These are phyloP conservation scores for Allacma fusca DNA, from an alignment of 2,888 invertebrate genomes.

Conservation along the genomic window DNA sequence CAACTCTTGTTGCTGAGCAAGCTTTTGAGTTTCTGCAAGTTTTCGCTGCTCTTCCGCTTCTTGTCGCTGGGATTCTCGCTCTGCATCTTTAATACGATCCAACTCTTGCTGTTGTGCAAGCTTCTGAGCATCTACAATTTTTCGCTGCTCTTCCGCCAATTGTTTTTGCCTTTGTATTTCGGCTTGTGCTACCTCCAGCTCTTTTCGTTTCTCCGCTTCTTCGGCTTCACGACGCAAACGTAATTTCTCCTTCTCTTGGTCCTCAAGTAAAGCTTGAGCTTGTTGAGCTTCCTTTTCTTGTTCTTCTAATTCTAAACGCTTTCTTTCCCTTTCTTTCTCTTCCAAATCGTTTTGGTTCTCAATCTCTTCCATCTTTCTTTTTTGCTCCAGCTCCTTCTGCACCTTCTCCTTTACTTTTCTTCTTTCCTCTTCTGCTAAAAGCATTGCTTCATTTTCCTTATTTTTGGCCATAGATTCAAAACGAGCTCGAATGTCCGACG, in stretches of 20 bases:
- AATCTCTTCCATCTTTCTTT: conserved; percentile 49
- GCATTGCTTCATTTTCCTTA: conserved; percentile 74
- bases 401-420: conserved; percentile 65
- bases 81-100: conserved; percentile 24
- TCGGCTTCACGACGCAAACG: neutral
- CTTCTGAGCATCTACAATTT: conserved; percentile 44
- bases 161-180: conserved; percentile 40
- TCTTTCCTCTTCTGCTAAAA: conserved; percentile 67
- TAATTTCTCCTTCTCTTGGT: neutral
- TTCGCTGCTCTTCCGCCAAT: conserved; percentile 46
- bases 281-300: neutral
- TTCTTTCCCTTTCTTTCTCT: conserved; percentile 22
- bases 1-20: conserved; percentile 49
- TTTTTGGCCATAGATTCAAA: conserved; percentile 88
- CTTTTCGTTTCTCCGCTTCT: neutral
- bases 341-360: conserved; percentile 37
- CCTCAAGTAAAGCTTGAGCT: neutral
- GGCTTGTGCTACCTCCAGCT: neutral
- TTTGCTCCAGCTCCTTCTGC: conserved; percentile 63
- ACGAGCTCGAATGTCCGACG: conserved; percentile 78
- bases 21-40: conserved; percentile 44
- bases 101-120: conserved; percentile 48
- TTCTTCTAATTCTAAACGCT: neutral
- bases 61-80: conserved; percentile 23
- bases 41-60: conserved; percentile 42